Evolutionary conservation across 2,888 invertebrate genomes (phyloP), one percentile per base, ranked within the genome.

Genomic region (Ennomos erosarius): DNA sequence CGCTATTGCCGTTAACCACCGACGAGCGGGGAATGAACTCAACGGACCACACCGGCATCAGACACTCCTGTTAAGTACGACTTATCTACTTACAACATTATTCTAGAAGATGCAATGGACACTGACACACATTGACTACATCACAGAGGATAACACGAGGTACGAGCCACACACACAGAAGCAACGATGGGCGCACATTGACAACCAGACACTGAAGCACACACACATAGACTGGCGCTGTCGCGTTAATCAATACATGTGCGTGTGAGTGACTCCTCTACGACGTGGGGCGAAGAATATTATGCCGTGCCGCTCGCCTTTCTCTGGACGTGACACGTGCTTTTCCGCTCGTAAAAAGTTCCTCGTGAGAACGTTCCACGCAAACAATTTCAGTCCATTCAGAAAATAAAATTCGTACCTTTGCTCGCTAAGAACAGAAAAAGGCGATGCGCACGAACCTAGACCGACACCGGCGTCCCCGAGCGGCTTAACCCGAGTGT

Each of bases 161-260:
- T 85, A 88, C 82, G 85, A 84, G 75, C 71, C 74, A 85, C 84
- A 89, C 85, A 88, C 85, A 86, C 76, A 75, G 81, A 79, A 76
- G 80, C 78, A 73, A 68, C 71, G 79, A 67, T 76, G 81, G 81
- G 70, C 82, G 82, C 79, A 82, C 84, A 84, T 82, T 75, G 76
- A 81, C 81, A 75, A 77, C 82, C 76, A 76, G 77, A 75, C 81
- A 83, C 80, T 71, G 87, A 85, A 84, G 86, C 87, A 87, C 88
- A 88, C 86, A 88, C 81, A 87, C 84, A 82, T 69, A 84, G 85
- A 87, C 84, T 85, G 85, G 86, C 88, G 90, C 88, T 90, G 87
- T 93, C 94, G 88, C 88, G 82, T 84, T 88, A 87, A 90, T 94
- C 94, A 94, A 93, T 94, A 94, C 94, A 94, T 94, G 94, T 94